Percentiles rank a stretch among this genome's conserved stretches.
Conservation (phyloP, 2,797 vertebrate genomes). For the Anableps anableps region DNA sequence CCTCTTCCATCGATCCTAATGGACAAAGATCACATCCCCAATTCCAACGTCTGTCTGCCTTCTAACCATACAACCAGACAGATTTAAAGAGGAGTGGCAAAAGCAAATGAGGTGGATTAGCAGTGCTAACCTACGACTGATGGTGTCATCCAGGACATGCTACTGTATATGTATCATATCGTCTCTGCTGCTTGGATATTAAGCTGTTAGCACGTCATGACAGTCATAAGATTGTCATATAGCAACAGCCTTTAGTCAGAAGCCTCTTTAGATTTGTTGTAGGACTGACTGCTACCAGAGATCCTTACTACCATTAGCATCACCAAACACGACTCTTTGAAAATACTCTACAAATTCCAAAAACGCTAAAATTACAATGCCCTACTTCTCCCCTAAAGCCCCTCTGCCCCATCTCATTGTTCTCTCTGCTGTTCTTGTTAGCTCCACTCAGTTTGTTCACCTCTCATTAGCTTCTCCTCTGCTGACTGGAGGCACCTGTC, state of each 20-base stretch:
- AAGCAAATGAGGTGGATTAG: neutral
- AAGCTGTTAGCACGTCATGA: neutral
- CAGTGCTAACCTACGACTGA: neutral
- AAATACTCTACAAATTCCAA: neutral
- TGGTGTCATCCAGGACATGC: too few species aligned
- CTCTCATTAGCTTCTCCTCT: slow-evolving; percentile 79
- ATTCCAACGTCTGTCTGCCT: too few species aligned
- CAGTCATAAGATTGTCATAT: too few species aligned
- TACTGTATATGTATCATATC: too few species aligned
- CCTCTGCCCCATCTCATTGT: slow-evolving; percentile 37
- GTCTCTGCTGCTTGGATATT: neutral
- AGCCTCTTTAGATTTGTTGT: too few species aligned
- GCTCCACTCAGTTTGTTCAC: slow-evolving; percentile 71
- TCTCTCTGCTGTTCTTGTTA: slow-evolving; percentile 69
- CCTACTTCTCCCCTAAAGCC: neutral
- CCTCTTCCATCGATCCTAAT: neutral
- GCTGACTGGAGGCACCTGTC: slow-evolving; percentile 78
- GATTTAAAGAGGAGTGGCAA: neutral
- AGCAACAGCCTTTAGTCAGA: neutral
- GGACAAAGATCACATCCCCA: too few species aligned
- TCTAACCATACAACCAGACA: too few species aligned
- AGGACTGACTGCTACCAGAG: neutral
- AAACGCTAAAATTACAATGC: slow-evolving; percentile 47
- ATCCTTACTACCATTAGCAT: neutral
- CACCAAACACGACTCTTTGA: neutral